These are phyloP conservation scores for Helostoma temminkii DNA, from an alignment of 2,797 vertebrate genomes.

Conservation along the genomic window DNA sequence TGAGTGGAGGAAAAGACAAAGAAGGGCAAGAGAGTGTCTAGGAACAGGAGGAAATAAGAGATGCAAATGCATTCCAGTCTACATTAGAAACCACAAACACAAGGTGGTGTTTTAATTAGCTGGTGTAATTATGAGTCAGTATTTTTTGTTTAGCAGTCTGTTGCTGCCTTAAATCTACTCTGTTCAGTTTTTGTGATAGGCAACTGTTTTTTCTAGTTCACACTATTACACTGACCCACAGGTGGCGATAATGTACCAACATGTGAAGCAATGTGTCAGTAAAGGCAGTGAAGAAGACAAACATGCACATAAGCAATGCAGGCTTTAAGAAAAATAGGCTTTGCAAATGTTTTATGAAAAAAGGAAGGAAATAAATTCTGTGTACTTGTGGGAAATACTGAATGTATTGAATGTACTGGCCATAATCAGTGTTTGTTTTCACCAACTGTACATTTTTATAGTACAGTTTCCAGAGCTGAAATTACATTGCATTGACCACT, in stretches of 20 bases:
- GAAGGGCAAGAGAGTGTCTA: constrained; percentile 46
- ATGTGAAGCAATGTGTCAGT: not conserved
- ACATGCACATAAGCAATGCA: not conserved
- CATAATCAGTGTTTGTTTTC: too few species aligned
- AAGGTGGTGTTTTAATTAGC: constrained; percentile 67
- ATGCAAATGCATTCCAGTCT: constrained; percentile 65
- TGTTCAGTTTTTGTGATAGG: not conserved
- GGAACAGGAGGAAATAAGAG: constrained; percentile 38
- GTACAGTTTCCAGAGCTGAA: not conserved
- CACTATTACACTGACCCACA: constrained; percentile 1
- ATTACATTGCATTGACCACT: not conserved
- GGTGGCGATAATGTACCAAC: not conserved
- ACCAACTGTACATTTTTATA: not conserved
- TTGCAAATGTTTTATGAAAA: not conserved
- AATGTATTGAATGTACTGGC: too few species aligned
- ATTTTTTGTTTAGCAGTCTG: constrained; percentile 56
- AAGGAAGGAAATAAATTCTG: not conserved
- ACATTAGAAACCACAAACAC: constrained; percentile 54
- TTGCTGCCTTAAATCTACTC: not conserved
- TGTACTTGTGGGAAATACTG: not conserved
- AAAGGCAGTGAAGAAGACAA: not conserved
- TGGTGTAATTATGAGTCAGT: constrained; percentile 63
- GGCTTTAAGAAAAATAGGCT: not conserved
- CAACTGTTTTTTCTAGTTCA: not conserved
- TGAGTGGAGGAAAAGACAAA: constrained; percentile 53